Percentiles rank a stretch among this genome's conserved stretches.
Evolutionary conservation across 2,113 vertebrate species (phyloP).

Genomic region (Ramphastos sulfuratus): DNA sequence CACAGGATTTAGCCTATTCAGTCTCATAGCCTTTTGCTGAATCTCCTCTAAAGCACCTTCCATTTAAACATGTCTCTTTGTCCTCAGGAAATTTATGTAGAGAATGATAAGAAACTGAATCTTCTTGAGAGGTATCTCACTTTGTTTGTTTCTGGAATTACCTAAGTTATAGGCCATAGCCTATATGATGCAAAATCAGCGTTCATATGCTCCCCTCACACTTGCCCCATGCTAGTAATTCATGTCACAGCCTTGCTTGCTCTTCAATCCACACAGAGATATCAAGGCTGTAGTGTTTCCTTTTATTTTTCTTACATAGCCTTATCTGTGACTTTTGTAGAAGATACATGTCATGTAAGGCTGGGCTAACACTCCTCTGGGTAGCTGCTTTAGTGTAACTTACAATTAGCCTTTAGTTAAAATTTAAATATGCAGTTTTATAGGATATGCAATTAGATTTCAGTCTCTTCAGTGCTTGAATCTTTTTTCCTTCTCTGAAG

Average conservation of each 20-base stretch:
- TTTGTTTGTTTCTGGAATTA: not conserved
- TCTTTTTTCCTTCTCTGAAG: constrained; percentile 12
- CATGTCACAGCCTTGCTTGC: not conserved
- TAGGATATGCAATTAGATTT: not conserved
- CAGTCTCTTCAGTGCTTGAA: not conserved
- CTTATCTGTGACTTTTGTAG: not conserved
- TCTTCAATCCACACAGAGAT: not conserved
- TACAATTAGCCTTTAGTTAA: not conserved
- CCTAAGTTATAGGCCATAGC: not conserved
- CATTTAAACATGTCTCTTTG: not conserved
- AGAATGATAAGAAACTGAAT: not conserved
- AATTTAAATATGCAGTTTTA: not conserved
- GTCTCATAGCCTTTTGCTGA: not conserved
- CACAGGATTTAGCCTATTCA: not conserved
- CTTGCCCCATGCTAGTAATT: not conserved
- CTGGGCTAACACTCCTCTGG: not conserved
- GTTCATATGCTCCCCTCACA: not conserved
- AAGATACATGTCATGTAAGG: not conserved
- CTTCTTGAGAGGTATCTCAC: not conserved
- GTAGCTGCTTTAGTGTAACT: not conserved
- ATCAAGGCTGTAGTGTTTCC: not conserved
- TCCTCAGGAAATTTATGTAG: not conserved
- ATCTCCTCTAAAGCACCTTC: not conserved
- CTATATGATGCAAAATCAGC: not conserved
- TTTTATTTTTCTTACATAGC: not conserved